A percentile compares a stretch with the other conserved stretches of the same genome.
Conservation (phyloP, 1,140 invertebrate genomes). For the Hermatobates lingyangjiaoensis region DNA sequence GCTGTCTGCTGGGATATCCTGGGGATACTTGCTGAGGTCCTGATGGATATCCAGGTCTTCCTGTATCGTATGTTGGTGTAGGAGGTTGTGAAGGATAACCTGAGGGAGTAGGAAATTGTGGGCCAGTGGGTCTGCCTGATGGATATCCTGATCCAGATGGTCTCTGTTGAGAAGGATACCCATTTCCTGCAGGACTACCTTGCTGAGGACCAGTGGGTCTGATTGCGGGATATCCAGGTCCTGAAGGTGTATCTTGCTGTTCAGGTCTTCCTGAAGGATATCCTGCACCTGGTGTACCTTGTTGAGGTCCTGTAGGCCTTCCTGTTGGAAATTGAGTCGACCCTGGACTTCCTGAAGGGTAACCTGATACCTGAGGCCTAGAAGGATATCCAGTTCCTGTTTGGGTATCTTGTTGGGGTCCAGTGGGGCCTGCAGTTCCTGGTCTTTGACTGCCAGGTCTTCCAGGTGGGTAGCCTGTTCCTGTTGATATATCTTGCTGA, state of each 20-base stretch:
- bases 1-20: constrained; percentile 15
- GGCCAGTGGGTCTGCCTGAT: constrained; percentile 10
- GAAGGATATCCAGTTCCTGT: constrained; percentile 4
- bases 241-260: constrained; percentile 9
- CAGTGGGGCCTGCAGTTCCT: no score
- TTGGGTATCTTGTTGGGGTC: constrained; percentile 1
- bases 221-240: constrained; percentile 13
- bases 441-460: no score
- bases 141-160: constrained; percentile 15
- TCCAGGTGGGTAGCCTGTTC: constrained; percentile 1
- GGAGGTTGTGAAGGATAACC: constrained; percentile 17
- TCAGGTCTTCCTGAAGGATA: constrained; percentile 6
- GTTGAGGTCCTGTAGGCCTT: not conserved
- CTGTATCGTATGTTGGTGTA: constrained; percentile 12
- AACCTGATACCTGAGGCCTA: constrained; percentile 12
- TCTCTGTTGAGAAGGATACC: constrained; percentile 11
- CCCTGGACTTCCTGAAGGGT: constrained; percentile 12
- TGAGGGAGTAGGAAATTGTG: constrained; percentile 10
- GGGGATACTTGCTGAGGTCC: constrained; percentile 16
- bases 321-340: constrained; percentile 12
- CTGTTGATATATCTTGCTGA: not conserved
- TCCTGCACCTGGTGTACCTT: constrained; percentile 7
- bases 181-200: constrained; percentile 12
- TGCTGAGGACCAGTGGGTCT: constrained; percentile 13
- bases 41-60: constrained; percentile 17